These are phyloP conservation scores for Mechanitis messenoides DNA, from an alignment of 2,888 invertebrate genomes.

Conservation along the genomic window DNA sequence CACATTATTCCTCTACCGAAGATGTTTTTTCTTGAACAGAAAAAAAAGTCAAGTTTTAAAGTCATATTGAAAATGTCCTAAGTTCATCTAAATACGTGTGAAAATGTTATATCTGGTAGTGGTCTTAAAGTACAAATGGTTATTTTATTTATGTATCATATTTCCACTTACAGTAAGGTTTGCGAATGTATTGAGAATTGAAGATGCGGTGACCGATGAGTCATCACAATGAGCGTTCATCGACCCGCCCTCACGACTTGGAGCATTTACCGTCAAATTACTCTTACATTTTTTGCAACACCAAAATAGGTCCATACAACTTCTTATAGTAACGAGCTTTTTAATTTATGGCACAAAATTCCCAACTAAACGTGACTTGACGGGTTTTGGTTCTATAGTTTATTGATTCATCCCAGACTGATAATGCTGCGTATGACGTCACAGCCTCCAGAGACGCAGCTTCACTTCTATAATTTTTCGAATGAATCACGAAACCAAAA, in stretches of 20 bases:
- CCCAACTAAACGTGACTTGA: neutral
- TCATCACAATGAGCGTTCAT: conserved; percentile 58
- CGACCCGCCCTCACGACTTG: conserved; percentile 57
- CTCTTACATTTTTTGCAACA: conserved; percentile 40
- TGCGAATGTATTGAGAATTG: conserved; percentile 36
- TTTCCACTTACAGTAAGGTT: conserved; percentile 31
- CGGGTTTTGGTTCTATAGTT: too few relatives aligned
- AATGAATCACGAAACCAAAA: neutral
- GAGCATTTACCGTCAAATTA: conserved; percentile 50
- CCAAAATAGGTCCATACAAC: conserved; percentile 23
- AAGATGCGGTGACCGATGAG: conserved; percentile 50
- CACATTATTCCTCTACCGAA: too few relatives aligned
- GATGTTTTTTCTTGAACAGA: too few relatives aligned
- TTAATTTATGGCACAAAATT: conserved; percentile 7
- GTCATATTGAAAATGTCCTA: too few relatives aligned
- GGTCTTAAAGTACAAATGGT: conserved; percentile 24
- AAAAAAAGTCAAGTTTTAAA: too few relatives aligned
- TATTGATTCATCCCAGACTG: neutral
- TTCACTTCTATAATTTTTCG: neutral
- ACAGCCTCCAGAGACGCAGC: conserved; percentile 1
- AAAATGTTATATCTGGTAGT: neutral
- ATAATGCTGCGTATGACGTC: conserved; percentile 1
- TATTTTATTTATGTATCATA: conserved; percentile 35
- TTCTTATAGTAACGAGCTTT: conserved; percentile 32
- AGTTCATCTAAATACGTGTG: too few relatives aligned